A percentile compares a stretch with the other conserved stretches of the same genome.
These are phyloP conservation scores for Myopa tessellatipennis DNA, from an alignment of 2,888 invertebrate species.

Conservation along the genomic window DNA sequence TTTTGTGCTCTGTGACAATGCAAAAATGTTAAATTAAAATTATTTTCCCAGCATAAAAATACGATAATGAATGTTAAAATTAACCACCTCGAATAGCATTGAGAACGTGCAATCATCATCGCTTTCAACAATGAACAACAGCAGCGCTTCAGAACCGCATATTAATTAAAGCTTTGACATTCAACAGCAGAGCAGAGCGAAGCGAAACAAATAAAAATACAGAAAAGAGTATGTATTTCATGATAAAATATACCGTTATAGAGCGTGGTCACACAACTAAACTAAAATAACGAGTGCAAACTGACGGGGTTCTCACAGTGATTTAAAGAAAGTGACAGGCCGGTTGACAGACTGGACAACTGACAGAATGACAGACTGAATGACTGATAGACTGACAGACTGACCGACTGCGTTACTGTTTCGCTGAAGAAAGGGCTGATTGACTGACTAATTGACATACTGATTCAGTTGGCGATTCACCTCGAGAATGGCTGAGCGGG, in stretches of 20 bases:
- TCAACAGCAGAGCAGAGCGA: neutral
- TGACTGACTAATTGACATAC: no score
- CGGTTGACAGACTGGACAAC: neutral
- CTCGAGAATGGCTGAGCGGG: no score
- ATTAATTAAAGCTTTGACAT: slow-evolving; percentile 19
- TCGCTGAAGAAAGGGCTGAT: no score
- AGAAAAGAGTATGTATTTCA: neutral
- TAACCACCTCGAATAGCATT: neutral
- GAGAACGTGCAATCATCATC: neutral
- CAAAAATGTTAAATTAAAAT: neutral
- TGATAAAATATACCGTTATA: neutral
- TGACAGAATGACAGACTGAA: neutral
- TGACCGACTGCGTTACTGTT: no score
- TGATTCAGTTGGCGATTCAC: no score
- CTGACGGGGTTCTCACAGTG: neutral
- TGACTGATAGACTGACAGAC: no score
- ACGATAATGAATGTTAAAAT: neutral
- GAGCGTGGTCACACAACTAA: neutral
- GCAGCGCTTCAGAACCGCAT: slow-evolving; percentile 7
- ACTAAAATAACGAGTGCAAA: neutral
- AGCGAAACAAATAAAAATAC: neutral
- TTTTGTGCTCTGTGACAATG: neutral
- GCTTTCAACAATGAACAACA: neutral
- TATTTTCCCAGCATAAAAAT: neutral
- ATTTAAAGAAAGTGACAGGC: neutral